A percentile compares a stretch with the other conserved stretches of the same genome.
Conservation (phyloP, 1,140 invertebrate genomes). For the Bradysia coprophila region DNA sequence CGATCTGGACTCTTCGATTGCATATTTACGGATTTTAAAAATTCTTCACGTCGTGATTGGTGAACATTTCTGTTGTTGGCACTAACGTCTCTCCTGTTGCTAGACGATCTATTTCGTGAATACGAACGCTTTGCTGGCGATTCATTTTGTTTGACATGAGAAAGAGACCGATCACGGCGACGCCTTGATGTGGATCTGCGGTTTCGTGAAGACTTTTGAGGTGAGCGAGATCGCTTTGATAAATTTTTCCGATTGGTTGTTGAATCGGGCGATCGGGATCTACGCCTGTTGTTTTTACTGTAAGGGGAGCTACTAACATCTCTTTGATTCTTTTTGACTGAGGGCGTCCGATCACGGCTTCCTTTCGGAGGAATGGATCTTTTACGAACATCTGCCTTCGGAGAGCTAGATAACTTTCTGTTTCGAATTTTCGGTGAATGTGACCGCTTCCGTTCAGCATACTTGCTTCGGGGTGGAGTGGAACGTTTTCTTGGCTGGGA, state of each 20-base stretch:
- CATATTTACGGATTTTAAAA: slow-evolving; percentile 1
- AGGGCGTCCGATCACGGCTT: background rate
- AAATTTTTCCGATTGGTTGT: background rate
- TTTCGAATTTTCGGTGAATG: background rate
- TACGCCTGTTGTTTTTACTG: background rate
- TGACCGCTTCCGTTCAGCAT: background rate
- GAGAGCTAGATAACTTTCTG: background rate
- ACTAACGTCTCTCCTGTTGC: background rate
- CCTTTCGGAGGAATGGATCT: background rate
- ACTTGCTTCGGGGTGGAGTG: background rate
- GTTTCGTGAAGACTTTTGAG: background rate
- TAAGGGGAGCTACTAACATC: background rate
- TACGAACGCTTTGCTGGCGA: background rate
- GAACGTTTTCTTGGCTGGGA: background rate
- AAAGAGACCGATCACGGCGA: background rate
- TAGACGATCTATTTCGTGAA: background rate
- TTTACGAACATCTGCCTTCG: background rate
- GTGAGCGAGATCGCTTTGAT: background rate
- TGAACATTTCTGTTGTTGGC: slow-evolving; percentile 3
- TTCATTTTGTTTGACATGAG: background rate
- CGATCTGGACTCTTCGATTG: background rate
- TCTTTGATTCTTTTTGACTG: background rate
- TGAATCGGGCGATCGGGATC: background rate
- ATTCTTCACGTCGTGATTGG: slow-evolving; percentile 1
- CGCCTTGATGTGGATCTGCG: background rate